Conservation (phyloP, 2,113 vertebrate genomes). For the Datnioides undecimradiatus region DNA sequence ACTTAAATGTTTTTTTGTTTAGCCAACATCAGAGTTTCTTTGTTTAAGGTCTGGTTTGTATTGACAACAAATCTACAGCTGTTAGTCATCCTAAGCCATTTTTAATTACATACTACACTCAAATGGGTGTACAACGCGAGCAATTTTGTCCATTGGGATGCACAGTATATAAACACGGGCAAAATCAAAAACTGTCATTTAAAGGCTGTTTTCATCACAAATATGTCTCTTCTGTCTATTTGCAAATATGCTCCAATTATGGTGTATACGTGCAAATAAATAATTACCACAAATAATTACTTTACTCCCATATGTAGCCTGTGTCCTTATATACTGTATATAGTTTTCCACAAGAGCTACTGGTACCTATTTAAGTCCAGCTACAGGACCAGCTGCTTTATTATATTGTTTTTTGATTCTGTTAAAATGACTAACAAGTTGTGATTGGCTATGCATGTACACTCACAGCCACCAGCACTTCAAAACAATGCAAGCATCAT, state of each 20-base stretch:
- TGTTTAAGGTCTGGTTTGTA: not conserved
- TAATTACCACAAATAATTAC: slow-evolving; percentile 28
- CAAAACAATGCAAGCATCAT: too few species aligned
- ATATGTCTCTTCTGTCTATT: slow-evolving; percentile 3
- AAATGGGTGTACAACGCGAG: not conserved
- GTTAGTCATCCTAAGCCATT: slow-evolving; percentile 9
- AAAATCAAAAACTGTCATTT: slow-evolving; percentile 9
- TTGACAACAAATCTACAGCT: not conserved
- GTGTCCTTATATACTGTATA: not conserved
- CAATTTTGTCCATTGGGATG: slow-evolving; percentile 14
- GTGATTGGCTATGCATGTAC: too few species aligned
- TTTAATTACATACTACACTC: slow-evolving; percentile 17
- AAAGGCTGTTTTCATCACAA: slow-evolving; percentile 20
- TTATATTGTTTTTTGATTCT: too few species aligned
- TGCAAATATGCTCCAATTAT: slow-evolving; percentile 14
- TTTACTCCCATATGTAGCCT: slow-evolving; percentile 4
- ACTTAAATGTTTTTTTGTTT: not conserved
- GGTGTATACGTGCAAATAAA: slow-evolving; percentile 32
- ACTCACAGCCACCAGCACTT: too few species aligned
- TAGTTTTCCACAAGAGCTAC: too few species aligned
- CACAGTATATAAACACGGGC: not conserved
- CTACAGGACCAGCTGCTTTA: too few species aligned
- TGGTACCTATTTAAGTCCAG: too few species aligned
- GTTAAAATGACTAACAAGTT: too few species aligned
- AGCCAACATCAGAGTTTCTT: not conserved